These are phyloP conservation scores for Saccostrea cuccullata DNA, from an alignment of 1,140 invertebrate genomes.

Conservation along the genomic window DNA sequence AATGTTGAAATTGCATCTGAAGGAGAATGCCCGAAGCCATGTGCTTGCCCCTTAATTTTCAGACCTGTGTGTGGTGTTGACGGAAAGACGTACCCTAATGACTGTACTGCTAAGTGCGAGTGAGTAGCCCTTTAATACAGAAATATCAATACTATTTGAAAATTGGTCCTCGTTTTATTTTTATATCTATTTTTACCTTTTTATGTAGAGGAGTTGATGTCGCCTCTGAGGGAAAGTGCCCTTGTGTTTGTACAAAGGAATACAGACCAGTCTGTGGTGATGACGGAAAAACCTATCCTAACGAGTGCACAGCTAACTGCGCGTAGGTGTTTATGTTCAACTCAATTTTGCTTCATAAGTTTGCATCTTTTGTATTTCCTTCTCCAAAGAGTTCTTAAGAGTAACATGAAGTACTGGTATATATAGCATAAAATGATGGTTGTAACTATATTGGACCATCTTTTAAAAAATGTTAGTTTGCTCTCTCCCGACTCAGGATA, in stretches of 20 bases:
- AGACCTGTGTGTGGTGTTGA: constrained; percentile 50
- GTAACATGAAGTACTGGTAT: too few species aligned
- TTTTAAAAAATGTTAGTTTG: too few species aligned
- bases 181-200: background rate
- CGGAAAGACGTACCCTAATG: constrained; percentile 45
- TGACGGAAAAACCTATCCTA: background rate
- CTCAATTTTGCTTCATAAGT: too few species aligned
- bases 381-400: too few species aligned
- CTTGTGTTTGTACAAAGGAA: background rate
- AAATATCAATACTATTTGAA: background rate
- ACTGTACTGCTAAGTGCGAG: background rate
- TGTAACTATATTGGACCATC: too few species aligned
- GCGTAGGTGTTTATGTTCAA: background rate
- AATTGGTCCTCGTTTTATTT: background rate
- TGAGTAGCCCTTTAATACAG: background rate
- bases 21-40: constrained; percentile 43
- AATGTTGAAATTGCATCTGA: background rate
- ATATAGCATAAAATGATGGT: too few species aligned
- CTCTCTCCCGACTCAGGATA: too few species aligned
- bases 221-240: background rate
- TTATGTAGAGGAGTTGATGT: background rate
- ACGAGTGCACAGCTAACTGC: background rate
- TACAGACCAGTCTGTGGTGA: background rate
- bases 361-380: too few species aligned
- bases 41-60: constrained; percentile 28